phyloP scores from a whole-genome alignment of 2,797 vertebrate genomes.

The Lagorchestes hirsutus region DNA sequence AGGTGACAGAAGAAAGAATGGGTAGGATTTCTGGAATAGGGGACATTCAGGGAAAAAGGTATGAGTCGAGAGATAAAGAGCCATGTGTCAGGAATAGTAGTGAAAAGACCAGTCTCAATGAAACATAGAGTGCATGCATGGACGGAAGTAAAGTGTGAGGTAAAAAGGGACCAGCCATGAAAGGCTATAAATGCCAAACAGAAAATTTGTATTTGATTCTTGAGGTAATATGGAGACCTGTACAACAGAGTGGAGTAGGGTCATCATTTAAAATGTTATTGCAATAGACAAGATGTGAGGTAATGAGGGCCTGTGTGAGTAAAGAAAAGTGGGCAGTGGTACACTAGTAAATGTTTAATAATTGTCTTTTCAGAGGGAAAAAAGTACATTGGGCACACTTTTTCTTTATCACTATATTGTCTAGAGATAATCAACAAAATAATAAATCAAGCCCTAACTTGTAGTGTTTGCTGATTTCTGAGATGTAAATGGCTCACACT shows the following conservation, averaged over 20 bases:
- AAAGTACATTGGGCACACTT: neutral
- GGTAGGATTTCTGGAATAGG: neutral
- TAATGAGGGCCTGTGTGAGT: neutral
- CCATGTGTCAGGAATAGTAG: neutral
- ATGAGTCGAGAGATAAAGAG: neutral
- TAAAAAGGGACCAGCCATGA: neutral
- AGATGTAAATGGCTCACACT: neutral
- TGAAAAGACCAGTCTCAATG: neutral
- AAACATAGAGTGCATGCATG: neutral
- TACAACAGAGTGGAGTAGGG: neutral
- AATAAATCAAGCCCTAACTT: neutral
- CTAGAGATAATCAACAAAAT: neutral
- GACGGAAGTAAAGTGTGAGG: neutral
- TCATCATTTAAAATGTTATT: neutral
- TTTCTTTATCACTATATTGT: neutral
- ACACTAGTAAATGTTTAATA: neutral
- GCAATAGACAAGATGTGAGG: neutral
- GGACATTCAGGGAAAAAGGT: neutral
- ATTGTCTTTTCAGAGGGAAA: neutral
- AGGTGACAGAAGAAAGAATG: neutral
- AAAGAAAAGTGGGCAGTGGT: neutral
- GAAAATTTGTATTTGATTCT: neutral
- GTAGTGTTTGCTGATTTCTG: neutral
- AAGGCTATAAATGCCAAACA: neutral
- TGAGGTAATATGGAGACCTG: neutral